These are phyloP conservation scores for Spatula versicolor DNA, from an alignment of 2,797 vertebrate species.

Conservation along the genomic window DNA sequence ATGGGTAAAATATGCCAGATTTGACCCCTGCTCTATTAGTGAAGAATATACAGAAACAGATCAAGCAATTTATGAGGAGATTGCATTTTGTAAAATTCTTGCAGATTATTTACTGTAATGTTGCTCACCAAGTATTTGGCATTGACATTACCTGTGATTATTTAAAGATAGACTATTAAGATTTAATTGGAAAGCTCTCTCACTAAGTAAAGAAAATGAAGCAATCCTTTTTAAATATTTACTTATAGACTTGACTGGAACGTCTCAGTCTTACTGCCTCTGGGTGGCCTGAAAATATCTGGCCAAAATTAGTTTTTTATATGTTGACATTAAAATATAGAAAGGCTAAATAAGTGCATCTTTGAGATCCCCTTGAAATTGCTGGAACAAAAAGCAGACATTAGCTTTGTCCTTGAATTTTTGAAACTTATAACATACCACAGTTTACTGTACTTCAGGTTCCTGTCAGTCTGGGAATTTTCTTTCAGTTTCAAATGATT, in stretches of 20 bases:
- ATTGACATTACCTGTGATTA: conserved; percentile 19
- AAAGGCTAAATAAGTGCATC: not conserved
- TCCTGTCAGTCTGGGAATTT: not conserved
- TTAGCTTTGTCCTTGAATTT: not conserved
- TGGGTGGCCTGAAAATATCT: not conserved
- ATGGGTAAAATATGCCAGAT: not conserved
- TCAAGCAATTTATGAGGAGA: not conserved
- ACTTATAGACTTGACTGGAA: not conserved
- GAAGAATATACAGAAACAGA: not conserved
- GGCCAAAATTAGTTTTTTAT: not conserved
- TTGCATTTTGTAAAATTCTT: not conserved
- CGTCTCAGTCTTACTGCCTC: not conserved
- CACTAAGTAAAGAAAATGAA: conserved; percentile 7
- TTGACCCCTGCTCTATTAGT: not conserved
- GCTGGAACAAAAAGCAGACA: not conserved
- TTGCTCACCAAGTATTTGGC: not conserved
- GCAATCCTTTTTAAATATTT: conserved; percentile 18
- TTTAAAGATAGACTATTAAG: not conserved
- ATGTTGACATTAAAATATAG: not conserved
- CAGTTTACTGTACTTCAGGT: not conserved
- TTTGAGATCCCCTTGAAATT: not conserved
- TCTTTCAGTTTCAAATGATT: not conserved
- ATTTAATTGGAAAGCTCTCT: conserved; percentile 26
- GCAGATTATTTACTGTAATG: not conserved
- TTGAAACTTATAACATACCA: not conserved